phyloP scores from a whole-genome alignment of 2,888 invertebrate species.

The Altica lythri region DNA sequence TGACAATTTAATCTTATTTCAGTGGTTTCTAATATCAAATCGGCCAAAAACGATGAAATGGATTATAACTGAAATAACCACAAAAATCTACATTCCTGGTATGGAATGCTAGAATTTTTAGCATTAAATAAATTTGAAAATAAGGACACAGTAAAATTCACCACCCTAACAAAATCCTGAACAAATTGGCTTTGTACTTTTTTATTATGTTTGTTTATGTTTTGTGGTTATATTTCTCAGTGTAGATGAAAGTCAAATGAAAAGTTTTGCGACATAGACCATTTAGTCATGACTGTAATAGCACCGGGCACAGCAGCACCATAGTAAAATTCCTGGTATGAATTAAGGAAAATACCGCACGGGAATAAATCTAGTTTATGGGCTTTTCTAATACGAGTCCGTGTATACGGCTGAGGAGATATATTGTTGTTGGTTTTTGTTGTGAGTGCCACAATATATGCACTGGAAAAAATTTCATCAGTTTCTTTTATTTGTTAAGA shows the following conservation, averaged over 20 bases:
- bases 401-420: constrained; percentile 8
- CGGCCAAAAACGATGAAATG: too few relatives aligned
- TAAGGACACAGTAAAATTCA: too few relatives aligned
- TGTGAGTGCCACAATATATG: constrained; percentile 6
- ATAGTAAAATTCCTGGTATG: constrained; percentile 15
- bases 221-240: too few relatives aligned
- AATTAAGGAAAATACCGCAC: constrained; percentile 13
- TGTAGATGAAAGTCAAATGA: constrained; percentile 8
- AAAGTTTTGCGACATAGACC: constrained; percentile 7
- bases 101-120: too few relatives aligned
- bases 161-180: too few relatives aligned
- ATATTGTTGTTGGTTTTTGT: constrained; percentile 12
- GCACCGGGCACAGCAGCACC: background rate
- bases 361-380: constrained; percentile 9
- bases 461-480: constrained; percentile 10
- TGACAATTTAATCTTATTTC: too few relatives aligned
- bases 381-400: constrained; percentile 7
- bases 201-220: too few relatives aligned
- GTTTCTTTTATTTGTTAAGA: constrained; percentile 2
- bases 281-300: constrained; percentile 7
- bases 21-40: too few relatives aligned
- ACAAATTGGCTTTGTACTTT: too few relatives aligned
- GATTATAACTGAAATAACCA: too few relatives aligned
- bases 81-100: too few relatives aligned
- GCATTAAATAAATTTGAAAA: too few relatives aligned